Conservation (phyloP, 2,113 vertebrate species). For the Callipepla californica region DNA sequence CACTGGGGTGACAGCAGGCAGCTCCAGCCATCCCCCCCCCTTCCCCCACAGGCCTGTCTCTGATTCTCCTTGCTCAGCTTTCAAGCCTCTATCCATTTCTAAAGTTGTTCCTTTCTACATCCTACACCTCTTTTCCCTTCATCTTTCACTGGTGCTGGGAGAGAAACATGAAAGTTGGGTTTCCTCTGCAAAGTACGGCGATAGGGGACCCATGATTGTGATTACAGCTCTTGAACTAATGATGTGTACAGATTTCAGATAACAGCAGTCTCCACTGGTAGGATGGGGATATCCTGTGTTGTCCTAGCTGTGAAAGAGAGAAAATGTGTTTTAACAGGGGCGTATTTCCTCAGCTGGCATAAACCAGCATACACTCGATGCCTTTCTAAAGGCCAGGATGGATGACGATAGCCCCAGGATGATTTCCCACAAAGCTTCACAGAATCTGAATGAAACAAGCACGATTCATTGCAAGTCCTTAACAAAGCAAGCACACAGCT, state of each 20-base stretch:
- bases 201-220: neutral
- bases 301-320: neutral
- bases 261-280: neutral
- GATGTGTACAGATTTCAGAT: neutral
- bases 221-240: neutral
- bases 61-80: neutral
- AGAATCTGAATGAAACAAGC: conserved; percentile 4
- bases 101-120: neutral
- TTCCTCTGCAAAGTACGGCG: neutral
- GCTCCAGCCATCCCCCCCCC: neutral
- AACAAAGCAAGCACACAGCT: conserved; percentile 45
- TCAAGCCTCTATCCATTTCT: neutral
- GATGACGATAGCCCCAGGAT: neutral
- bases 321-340: neutral
- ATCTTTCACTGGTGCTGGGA: accelerated
- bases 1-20: neutral
- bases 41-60: neutral
- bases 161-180: neutral
- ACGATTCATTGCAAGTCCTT: conserved; percentile 17
- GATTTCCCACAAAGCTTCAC: conserved; percentile 23
- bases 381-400: neutral
- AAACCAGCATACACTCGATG: neutral
- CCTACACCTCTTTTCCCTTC: neutral
- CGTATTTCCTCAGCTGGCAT: neutral
- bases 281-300: neutral